Percentiles rank a stretch among this genome's conserved stretches.
Conservation (phyloP, 2,888 invertebrate species). For the Oligia fasciuncula region DNA sequence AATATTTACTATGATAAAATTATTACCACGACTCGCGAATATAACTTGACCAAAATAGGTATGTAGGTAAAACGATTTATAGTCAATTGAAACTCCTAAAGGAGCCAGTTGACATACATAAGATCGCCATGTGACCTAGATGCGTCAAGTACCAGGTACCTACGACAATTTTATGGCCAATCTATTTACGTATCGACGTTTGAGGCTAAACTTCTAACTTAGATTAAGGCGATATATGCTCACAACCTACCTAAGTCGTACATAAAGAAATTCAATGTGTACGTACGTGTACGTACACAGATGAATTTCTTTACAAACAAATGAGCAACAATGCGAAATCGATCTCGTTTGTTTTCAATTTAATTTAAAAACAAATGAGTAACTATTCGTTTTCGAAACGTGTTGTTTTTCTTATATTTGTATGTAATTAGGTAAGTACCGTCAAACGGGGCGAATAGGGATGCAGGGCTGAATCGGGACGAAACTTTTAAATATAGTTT, state of each 20-base stretch:
- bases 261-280: too few species aligned
- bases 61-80: neutral
- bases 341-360: too few species aligned
- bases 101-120: constrained; percentile 40
- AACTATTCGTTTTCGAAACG: too few species aligned
- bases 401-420: too few species aligned
- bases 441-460: too few species aligned
- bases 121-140: constrained; percentile 39
- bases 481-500: too few species aligned
- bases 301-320: neutral
- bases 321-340: too few species aligned
- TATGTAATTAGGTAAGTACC: too few species aligned
- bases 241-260: too few species aligned
- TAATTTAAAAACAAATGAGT: too few species aligned
- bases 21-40: neutral
- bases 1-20: neutral
- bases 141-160: constrained; percentile 49
- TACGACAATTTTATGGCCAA: constrained; percentile 42
- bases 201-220: constrained; percentile 25
- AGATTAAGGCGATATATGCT: neutral
- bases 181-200: constrained; percentile 41
- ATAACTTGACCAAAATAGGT: neutral
- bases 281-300: too few species aligned
- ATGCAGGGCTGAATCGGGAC: too few species aligned
- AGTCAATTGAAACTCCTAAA: constrained; percentile 31